Evolutionary conservation across 2,113 vertebrate species (phyloP).

Genomic region (Gavia stellata): DNA sequence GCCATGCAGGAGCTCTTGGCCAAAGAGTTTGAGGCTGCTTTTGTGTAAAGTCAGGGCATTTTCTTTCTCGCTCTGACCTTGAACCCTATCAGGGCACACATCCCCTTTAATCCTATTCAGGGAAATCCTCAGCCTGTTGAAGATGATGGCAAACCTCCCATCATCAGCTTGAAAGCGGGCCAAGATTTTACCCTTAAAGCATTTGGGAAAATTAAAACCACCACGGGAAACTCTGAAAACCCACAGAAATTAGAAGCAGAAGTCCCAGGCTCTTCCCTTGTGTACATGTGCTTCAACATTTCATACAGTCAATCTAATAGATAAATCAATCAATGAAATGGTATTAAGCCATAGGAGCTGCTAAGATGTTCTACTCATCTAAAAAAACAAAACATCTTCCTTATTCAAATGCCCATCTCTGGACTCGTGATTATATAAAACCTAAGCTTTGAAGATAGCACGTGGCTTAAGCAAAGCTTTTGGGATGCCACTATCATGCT

Average conservation of each 20-base stretch:
- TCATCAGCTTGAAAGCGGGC: background rate
- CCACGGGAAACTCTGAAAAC: background rate
- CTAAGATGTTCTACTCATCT: background rate
- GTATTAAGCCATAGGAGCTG: background rate
- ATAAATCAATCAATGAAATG: background rate
- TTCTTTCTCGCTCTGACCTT: background rate
- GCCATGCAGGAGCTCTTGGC: background rate
- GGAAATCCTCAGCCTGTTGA: background rate
- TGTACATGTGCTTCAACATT: background rate
- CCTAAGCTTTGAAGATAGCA: background rate
- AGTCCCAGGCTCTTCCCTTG: background rate
- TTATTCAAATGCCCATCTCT: background rate
- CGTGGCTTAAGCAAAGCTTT: background rate
- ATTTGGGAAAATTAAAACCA: background rate
- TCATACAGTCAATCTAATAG: rapidly evolving
- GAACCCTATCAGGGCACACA: background rate
- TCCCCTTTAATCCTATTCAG: background rate
- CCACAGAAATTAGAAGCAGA: background rate
- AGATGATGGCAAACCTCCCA: background rate
- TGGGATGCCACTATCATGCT: background rate
- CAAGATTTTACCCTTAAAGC: background rate
- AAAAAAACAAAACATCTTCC: background rate
- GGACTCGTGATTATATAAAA: background rate
- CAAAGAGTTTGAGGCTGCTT: background rate
- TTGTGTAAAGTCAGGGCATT: background rate